phyloP scores from a whole-genome alignment of 2,113 vertebrate species.

The Semicossyphus pulcher region DNA sequence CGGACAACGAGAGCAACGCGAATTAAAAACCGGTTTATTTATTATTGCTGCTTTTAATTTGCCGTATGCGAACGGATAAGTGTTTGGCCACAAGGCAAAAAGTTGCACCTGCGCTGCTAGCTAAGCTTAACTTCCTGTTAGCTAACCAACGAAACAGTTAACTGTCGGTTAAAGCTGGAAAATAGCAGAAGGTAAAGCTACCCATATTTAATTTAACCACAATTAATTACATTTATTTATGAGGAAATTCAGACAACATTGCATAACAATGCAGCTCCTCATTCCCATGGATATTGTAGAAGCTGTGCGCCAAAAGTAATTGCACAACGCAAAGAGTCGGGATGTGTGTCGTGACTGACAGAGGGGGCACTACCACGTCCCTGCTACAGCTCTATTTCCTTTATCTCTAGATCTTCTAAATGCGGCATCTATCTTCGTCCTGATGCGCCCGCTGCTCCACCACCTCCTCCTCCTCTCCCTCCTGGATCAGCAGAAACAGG shows the following conservation, averaged over 20 bases:
- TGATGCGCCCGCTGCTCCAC: conserved; percentile 52
- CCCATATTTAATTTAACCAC: too few species aligned
- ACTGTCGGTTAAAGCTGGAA: neutral
- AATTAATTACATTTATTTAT: too few species aligned
- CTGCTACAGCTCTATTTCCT: neutral
- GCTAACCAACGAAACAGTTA: too few species aligned
- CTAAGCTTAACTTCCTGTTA: too few species aligned
- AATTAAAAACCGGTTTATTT: too few species aligned
- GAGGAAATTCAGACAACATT: neutral
- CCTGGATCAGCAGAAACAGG: conserved; percentile 59
- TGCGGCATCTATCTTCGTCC: conserved; percentile 52
- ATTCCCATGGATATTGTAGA: neutral
- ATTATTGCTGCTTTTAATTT: neutral
- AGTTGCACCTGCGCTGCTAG: too few species aligned
- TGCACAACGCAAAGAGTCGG: neutral
- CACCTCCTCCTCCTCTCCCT: conserved; percentile 21
- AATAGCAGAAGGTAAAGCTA: neutral
- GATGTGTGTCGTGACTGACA: conserved; percentile 49
- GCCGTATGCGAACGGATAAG: too few species aligned
- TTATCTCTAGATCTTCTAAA: conserved; percentile 35
- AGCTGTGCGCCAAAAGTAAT: conserved; percentile 23
- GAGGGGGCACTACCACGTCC: neutral
- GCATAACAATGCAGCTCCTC: neutral
- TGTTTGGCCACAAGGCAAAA: too few species aligned
- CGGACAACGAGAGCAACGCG: too few species aligned